Evolutionary conservation across 1,140 invertebrate species (phyloP).

Genomic region (Aculops lycopersici): DNA sequence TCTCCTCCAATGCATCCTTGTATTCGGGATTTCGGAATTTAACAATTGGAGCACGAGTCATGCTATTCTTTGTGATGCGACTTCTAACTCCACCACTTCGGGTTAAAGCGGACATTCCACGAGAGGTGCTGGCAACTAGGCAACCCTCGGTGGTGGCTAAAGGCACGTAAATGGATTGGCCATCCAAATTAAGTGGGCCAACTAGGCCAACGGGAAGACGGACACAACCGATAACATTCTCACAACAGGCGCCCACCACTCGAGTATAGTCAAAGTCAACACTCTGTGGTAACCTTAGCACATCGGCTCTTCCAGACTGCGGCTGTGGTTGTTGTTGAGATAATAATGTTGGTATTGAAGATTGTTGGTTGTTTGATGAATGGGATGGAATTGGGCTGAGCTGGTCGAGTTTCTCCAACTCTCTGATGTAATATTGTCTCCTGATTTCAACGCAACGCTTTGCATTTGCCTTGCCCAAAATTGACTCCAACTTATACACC

Average conservation of each 20-base stretch:
- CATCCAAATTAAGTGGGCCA: conserved; percentile 59
- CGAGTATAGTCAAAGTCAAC: conserved; percentile 54
- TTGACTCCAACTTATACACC: no score
- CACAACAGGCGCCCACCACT: conserved; percentile 77
- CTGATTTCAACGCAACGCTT: no score
- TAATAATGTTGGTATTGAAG: neutral
- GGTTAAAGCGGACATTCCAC: conserved; percentile 54
- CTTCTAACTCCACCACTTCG: conserved; percentile 32
- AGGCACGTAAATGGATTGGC: conserved; percentile 44
- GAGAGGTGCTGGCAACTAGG: conserved; percentile 71
- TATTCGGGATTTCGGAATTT: conserved; percentile 44
- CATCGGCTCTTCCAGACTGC: conserved; percentile 77
- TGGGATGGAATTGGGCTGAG: no score
- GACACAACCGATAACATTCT: conserved; percentile 90
- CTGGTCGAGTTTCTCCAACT: no score
- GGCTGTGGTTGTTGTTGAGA: neutral
- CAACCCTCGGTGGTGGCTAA: conserved; percentile 97
- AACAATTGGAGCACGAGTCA: conserved; percentile 78
- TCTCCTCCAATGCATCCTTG: conserved; percentile 34
- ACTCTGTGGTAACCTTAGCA: conserved; percentile 68
- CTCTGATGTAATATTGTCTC: no score
- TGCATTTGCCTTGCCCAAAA: no score
- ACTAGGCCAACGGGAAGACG: conserved; percentile 76
- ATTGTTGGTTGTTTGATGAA: neutral
- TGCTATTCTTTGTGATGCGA: conserved; percentile 53